Conservation (phyloP, 2,888 invertebrate genomes). For the Mimas tiliae region DNA sequence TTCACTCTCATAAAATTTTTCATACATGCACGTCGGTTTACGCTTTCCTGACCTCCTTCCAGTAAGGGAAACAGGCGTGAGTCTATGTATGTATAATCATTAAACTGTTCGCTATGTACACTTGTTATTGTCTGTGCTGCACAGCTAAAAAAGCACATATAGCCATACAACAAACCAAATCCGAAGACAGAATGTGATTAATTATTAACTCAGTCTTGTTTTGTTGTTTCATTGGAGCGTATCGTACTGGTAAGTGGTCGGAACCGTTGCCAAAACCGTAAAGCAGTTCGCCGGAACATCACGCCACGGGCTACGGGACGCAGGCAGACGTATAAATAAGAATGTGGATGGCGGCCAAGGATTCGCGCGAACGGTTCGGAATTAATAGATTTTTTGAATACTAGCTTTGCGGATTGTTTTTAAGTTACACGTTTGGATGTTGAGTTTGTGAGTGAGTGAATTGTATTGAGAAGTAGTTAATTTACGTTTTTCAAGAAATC, state of each 20-base stretch:
- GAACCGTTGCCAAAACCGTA: conserved; percentile 15
- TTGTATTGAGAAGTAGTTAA: too few species aligned
- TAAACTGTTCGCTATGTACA: too few species aligned
- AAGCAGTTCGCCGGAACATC: conserved; percentile 23
- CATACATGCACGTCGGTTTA: too few species aligned
- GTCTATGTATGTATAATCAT: too few species aligned
- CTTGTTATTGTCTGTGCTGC: too few species aligned
- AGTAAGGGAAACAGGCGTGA: too few species aligned
- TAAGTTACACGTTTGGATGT: conserved; percentile 13
- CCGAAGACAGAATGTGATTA: neutral
- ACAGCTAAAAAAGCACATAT: too few species aligned
- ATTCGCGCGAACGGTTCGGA: conserved; percentile 24
- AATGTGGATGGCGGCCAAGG: conserved; percentile 40
- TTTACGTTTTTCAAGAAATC: too few species aligned
- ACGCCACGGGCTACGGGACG: conserved; percentile 23
- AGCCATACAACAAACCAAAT: neutral
- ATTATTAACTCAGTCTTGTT: neutral
- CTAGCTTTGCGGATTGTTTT: conserved; percentile 17
- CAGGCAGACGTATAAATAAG: conserved; percentile 44
- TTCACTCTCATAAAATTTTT: too few species aligned
- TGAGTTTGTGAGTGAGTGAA: neutral
- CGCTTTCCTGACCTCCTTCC: too few species aligned
- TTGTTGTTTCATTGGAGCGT: conserved; percentile 16
- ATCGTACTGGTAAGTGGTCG: conserved; percentile 7
- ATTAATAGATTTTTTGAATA: conserved; percentile 28